Percentiles rank a stretch among this genome's conserved stretches.
phyloP scores from a whole-genome alignment of 2,797 vertebrate genomes.

The Bovichtus diacanthus region DNA sequence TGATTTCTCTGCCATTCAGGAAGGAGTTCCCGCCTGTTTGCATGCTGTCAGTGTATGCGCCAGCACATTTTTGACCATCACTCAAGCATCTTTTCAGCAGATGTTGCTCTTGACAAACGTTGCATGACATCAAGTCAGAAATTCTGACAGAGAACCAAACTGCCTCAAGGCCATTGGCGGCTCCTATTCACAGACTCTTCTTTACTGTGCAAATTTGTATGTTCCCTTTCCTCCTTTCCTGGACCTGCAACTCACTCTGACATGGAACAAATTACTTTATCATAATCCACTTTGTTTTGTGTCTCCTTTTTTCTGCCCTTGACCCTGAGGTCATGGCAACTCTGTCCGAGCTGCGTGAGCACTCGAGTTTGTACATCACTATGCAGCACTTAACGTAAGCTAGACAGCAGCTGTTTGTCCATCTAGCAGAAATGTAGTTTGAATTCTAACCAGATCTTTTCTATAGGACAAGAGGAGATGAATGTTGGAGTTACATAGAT shows the following conservation, averaged over 20 bases:
- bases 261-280: constrained; percentile 80
- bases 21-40: constrained; percentile 49
- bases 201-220: constrained; percentile 70
- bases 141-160: constrained; percentile 76
- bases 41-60: constrained; percentile 72
- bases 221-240: constrained; percentile 57
- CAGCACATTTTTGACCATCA: constrained; percentile 83
- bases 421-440: constrained; percentile 30
- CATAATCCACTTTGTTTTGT: constrained; percentile 73
- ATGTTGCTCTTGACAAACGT: constrained; percentile 81
- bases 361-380: constrained; percentile 52
- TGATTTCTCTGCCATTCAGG: constrained; percentile 37
- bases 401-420: constrained; percentile 68
- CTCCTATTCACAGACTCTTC: constrained; percentile 61
- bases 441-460: constrained; percentile 19
- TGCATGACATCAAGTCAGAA: constrained; percentile 80
- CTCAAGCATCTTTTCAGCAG: constrained; percentile 85
- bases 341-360: constrained; percentile 41
- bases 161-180: constrained; percentile 77
- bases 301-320: constrained; percentile 54
- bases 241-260: constrained; percentile 63
- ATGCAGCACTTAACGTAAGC: constrained; percentile 48
- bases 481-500: background rate
- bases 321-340: constrained; percentile 54
- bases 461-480: background rate